These are phyloP conservation scores for Cirrhinus molitorella DNA, from an alignment of 2,797 vertebrate species.

Conservation along the genomic window DNA sequence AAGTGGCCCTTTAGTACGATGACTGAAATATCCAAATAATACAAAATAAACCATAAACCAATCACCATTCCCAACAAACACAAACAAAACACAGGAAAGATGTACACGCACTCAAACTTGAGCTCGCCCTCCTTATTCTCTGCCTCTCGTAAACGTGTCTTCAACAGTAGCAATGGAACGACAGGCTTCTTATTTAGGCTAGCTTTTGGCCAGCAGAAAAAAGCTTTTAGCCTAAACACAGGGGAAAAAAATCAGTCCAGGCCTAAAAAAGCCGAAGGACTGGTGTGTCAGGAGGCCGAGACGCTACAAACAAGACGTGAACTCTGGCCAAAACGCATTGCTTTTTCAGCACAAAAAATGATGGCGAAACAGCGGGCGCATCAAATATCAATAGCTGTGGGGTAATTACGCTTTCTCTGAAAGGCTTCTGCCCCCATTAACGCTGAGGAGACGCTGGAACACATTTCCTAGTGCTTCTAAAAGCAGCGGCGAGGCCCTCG, in stretches of 20 bases:
- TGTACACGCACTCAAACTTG: neutral
- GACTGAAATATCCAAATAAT: neutral
- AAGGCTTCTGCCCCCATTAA: conserved; percentile 27
- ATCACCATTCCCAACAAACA: too few relatives aligned
- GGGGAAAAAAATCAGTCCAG: conserved; percentile 14
- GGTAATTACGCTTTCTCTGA: conserved; percentile 6
- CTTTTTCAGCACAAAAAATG: neutral
- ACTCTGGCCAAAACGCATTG: neutral
- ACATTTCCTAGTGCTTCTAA: conserved; percentile 43
- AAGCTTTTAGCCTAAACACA: conserved; percentile 47
- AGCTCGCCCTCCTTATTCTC: neutral
- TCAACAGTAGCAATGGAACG: neutral
- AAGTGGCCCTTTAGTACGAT: neutral
- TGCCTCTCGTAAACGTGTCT: neutral
- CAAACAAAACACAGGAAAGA: neutral
- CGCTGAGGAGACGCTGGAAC: conserved; percentile 25
- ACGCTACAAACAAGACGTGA: neutral
- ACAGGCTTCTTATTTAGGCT: conserved; percentile 24
- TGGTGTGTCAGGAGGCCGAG: neutral
- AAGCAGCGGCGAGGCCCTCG: conserved; percentile 38
- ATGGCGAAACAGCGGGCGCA: neutral
- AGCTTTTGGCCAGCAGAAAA: conserved; percentile 8
- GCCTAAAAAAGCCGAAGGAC: conserved; percentile 7
- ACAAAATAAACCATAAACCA: neutral
- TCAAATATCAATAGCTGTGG: conserved; percentile 27